These are phyloP conservation scores for Deroptyus accipitrinus DNA, from an alignment of 2,113 vertebrate genomes.

Conservation along the genomic window DNA sequence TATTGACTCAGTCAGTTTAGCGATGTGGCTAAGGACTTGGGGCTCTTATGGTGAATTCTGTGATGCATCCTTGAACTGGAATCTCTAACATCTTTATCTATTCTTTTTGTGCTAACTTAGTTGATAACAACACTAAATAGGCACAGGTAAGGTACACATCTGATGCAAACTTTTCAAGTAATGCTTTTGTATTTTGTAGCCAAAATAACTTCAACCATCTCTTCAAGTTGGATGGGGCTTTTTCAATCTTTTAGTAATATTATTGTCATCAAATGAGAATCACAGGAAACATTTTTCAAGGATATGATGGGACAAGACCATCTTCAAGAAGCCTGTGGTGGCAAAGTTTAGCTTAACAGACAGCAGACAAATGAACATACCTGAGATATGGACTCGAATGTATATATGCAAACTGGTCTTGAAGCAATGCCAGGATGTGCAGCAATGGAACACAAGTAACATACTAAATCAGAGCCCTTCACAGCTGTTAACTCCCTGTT, in stretches of 20 bases:
- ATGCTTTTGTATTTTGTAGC: neutral
- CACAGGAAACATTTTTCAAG: neutral
- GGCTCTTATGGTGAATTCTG: neutral
- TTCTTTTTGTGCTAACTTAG: neutral
- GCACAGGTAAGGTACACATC: neutral
- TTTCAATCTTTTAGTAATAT: neutral
- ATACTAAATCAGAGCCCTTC: neutral
- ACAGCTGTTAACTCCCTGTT: neutral
- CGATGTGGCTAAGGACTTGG: neutral
- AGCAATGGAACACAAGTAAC: neutral
- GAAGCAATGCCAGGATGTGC: neutral
- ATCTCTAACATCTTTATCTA: neutral
- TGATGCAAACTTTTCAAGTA: neutral
- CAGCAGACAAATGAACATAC: neutral
- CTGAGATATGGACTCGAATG: neutral
- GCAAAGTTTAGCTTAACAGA: neutral
- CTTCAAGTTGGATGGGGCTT: neutral
- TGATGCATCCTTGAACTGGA: neutral
- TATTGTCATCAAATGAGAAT: neutral
- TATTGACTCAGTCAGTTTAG: neutral
- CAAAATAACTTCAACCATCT: neutral
- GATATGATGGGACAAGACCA: neutral
- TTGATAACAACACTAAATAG: neutral
- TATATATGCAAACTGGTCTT: neutral
- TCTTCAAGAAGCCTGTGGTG: neutral